Evolutionary conservation across 2,113 vertebrate genomes (phyloP).

Genomic region (Cynopterus brachyotis): DNA sequence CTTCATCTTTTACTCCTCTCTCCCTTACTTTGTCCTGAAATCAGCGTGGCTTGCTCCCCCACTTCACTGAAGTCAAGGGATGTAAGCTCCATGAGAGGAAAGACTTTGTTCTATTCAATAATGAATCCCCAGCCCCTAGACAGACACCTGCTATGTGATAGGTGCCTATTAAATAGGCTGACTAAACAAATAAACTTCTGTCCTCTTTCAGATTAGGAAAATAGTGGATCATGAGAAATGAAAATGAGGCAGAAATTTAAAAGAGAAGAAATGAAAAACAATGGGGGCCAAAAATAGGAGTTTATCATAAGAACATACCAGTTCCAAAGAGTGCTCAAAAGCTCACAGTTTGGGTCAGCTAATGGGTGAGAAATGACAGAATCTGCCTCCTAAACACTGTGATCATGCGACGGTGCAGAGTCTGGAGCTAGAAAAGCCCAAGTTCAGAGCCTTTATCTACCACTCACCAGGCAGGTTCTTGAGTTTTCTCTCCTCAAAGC

Average conservation of each 20-base stretch:
- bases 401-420: fast-evolving
- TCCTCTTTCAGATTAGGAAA: background rate
- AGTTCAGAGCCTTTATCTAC: background rate
- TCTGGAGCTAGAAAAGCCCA: background rate
- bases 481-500: background rate
- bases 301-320: background rate
- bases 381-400: background rate
- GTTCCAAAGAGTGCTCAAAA: background rate
- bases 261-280: background rate
- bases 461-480: background rate
- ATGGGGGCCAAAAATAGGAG: background rate
- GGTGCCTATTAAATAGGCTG: background rate
- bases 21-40: background rate
- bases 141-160: background rate
- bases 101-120: background rate
- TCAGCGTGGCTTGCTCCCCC: background rate
- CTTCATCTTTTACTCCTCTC: background rate
- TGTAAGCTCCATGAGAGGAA: background rate
- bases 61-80: background rate
- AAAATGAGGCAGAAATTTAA: background rate
- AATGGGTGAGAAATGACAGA: background rate
- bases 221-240: background rate
- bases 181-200: background rate
- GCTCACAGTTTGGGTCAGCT: too few relatives aligned
- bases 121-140: background rate